Evolutionary conservation across 1,140 invertebrate genomes (phyloP).

Genomic region (Triops longicaudatus): DNA sequence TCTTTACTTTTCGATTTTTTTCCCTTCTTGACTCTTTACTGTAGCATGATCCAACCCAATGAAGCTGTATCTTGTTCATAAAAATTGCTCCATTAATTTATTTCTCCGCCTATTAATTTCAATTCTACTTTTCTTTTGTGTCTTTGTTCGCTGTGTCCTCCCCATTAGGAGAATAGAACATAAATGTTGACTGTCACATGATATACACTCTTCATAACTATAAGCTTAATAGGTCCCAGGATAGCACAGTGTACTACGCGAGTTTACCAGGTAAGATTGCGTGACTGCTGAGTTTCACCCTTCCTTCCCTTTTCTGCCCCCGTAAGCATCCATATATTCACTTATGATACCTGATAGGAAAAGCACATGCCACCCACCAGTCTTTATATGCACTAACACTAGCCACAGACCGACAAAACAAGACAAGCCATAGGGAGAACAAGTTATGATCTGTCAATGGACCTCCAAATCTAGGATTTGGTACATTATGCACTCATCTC

Average conservation of each 20-base stretch:
- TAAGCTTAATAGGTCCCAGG: background rate
- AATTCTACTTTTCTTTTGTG: background rate
- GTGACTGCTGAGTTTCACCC: background rate
- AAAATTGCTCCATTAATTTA: background rate
- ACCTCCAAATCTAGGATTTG: background rate
- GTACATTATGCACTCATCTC: background rate
- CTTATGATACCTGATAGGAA: background rate
- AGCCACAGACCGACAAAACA: background rate
- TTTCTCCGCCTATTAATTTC: background rate
- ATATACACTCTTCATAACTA: background rate
- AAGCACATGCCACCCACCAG: background rate
- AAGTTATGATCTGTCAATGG: background rate
- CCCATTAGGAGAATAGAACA: background rate
- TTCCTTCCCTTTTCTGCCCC: background rate
- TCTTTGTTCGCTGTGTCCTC: background rate
- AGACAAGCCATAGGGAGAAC: background rate
- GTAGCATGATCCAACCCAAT: background rate
- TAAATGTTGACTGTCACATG: background rate
- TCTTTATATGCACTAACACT: conserved; percentile 7
- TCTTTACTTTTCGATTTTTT: background rate
- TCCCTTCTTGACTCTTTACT: background rate
- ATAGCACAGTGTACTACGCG: background rate
- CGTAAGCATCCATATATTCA: background rate
- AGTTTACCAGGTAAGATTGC: background rate
- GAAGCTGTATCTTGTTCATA: background rate